Conservation (phyloP, 2,113 vertebrate species). For the Tympanuchus pallidicinctus region DNA sequence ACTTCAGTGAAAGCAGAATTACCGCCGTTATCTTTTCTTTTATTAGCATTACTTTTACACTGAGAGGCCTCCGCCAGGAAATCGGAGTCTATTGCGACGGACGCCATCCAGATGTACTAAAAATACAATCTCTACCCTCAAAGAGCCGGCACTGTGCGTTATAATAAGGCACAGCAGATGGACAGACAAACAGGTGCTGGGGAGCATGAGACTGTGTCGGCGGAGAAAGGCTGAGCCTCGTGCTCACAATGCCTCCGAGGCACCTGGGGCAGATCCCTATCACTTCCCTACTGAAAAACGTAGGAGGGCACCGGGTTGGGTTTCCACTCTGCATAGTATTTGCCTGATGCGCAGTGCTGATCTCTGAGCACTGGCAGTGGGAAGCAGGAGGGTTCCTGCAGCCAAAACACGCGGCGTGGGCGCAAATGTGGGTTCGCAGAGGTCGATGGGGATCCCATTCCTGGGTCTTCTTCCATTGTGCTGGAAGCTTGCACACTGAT, state of each 20-base stretch:
- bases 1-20: not conserved
- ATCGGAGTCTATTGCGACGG: not conserved
- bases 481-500: rapidly evolving
- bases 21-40: not conserved
- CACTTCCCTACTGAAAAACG: not conserved
- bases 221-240: not conserved
- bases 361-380: rapidly evolving
- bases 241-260: not conserved
- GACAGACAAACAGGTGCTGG: not conserved
- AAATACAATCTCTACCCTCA: not conserved
- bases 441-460: too few relatives aligned
- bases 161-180: not conserved
- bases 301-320: not conserved
- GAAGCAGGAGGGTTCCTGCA: not conserved
- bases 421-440: rapidly evolving
- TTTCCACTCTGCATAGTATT: not conserved
- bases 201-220: rapidly evolving
- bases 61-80: not conserved
- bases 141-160: rapidly evolving
- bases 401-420: rapidly evolving
- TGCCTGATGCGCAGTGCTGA: not conserved
- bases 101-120: not conserved
- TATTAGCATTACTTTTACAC: not conserved
- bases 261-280: not conserved
- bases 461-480: rapidly evolving